Evolutionary conservation across 2,888 invertebrate genomes (phyloP), one percentile per base, ranked within the genome.

Genomic region (Lobophora halterata): DNA sequence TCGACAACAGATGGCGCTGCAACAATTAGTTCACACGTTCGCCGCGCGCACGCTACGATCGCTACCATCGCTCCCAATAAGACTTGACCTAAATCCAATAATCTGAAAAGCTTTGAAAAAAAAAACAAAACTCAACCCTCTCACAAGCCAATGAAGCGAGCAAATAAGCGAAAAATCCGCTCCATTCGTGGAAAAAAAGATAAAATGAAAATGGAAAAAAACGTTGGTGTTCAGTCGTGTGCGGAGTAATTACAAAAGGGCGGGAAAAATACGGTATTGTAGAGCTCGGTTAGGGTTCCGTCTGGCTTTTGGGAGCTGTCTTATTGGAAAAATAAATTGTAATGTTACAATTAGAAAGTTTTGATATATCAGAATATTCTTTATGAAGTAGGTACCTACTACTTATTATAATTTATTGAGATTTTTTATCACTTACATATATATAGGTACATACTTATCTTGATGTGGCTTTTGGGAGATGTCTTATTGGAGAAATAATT

Each of bases 91-190:
- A 75, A 74, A 73, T 78, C 64, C 73, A 73, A 74, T 73, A 74
- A 67, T 49, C 50, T 54, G 51, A 54, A 58, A 60, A 58, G 57
- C 55, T 51, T 61, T 58, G 44, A 49, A 52, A 59, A 62, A 60
- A 64, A 76, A 71, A 64, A 72, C 62, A 73, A 68, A 68, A 71
- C 61, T 58, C 64, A 61, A 72, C 81, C 81, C 79, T 79, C 79
- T 83, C 86, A 79, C 81, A 71, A 83, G 82, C 82, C 86, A 86
- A 86, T 86, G 86, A 85, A 80, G 85, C 82, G 80, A 68, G 81
- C 79, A 82, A 85, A 86, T 82, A 85, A 78, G 78, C 82, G 81
- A 85, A 81, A 86, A 87, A 86, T 83, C 80, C 78, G 71, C 71
- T 72, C 62, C 65, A 56, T 64, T 77, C 41, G 80, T 73, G 79